Evolutionary conservation across 2,797 vertebrate species (phyloP), one percentile per base, ranked within the genome.

Genomic region (Anableps anableps): DNA sequence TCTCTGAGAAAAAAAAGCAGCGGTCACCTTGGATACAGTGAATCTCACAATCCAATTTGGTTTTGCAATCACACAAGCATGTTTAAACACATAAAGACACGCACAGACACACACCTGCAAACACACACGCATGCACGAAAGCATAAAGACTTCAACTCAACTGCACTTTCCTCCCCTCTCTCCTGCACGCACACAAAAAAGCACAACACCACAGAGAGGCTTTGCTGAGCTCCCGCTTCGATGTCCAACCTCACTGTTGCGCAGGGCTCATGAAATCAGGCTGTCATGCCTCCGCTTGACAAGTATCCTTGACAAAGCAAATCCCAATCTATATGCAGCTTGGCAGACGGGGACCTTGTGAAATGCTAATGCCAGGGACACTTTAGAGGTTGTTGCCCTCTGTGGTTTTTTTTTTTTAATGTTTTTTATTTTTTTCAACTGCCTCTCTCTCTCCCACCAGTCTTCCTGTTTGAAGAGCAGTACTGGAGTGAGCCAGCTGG

Each of bases 281-380:
- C 92, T 92, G 93, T 95, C 94, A 94, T 82, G 90, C 82, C 74
- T 90, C 85, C 5, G 75, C 83, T 79, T 95, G 93, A 94, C 94
- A 93, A 92, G 93, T 92, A 93, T 93, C 94, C 91, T 94, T 93
- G 93, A 95, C 93, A 94, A 95, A 94, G 90, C 88, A 92, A 93
- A 92, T 91, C 91, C 90, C 88, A 90, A 94, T 95, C 94, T 95
- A 94, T 94, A 94, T 94, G 93, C 93, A 86, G 90, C 68, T 29
- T 82, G 83, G 89, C 94, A 91, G 90, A 84, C 88, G 10, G 84
- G 77, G 92, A 93, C 95, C 93, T 93, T 92, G 95, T 94, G 92
- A 94, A 89, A 94, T 93, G 91, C 89, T 95, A 95, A 96, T 95
- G 84, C 89, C 88, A 88, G 92, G 91, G 92, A 93, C 94, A 91